Evolutionary conservation across 2,888 invertebrate genomes (phyloP).

Genomic region (Latrodectus hesperus): DNA sequence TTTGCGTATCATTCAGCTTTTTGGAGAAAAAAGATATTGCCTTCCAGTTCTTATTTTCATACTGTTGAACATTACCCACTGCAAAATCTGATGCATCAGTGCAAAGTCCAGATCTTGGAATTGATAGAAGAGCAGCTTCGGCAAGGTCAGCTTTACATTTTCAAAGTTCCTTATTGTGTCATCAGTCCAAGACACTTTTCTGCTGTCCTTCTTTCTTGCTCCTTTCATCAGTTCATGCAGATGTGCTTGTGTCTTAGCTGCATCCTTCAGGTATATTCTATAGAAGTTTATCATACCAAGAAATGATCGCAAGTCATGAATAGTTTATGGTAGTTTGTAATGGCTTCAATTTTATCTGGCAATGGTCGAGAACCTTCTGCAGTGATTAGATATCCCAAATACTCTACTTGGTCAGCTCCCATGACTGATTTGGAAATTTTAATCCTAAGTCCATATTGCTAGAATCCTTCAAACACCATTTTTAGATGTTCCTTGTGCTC

Average conservation of each 20-base stretch:
- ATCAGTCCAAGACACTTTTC: conserved; percentile 20
- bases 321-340: conserved; percentile 17
- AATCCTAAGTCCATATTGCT: conserved; percentile 7
- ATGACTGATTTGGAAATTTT: not conserved
- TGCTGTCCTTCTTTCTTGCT: conserved; percentile 9
- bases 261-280: conserved; percentile 47
- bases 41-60: conserved; percentile 64
- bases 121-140: conserved; percentile 26
- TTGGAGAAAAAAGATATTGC: conserved; percentile 34
- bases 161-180: conserved; percentile 10
- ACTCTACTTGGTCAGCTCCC: not conserved
- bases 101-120: conserved; percentile 31
- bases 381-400: too few relatives aligned
- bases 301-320: conserved; percentile 49
- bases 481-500: conserved; percentile 1
- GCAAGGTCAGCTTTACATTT: conserved; percentile 40
- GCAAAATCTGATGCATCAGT: conserved; percentile 61
- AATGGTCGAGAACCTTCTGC: conserved; percentile 5
- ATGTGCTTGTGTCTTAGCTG: conserved; percentile 24
- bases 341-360: conserved; percentile 36
- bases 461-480: not conserved
- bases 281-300: conserved; percentile 66
- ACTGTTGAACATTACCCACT: conserved; percentile 72
- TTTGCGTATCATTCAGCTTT: conserved; percentile 25
- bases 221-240: conserved; percentile 42